These are phyloP conservation scores for Tridacna gigas DNA, from an alignment of 2,888 invertebrate genomes.

Conservation along the genomic window DNA sequence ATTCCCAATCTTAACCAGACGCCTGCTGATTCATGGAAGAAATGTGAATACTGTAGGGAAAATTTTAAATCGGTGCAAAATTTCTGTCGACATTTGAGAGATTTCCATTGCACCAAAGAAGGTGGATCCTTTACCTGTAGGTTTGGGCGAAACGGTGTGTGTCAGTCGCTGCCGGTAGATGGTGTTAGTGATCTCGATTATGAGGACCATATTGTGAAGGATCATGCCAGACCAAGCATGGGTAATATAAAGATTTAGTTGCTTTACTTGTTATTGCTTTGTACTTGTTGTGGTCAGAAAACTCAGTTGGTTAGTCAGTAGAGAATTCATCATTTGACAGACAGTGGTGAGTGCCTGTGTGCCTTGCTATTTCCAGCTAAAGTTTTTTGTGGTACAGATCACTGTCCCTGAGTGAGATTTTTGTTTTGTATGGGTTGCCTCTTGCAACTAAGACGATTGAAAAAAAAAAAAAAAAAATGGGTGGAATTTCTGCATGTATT, in stretches of 20 bases:
- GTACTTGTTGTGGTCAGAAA: no score
- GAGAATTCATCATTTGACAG: no score
- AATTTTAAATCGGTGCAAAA: conserved; percentile 82
- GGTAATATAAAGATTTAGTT: conserved; percentile 4
- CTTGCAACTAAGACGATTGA: no score
- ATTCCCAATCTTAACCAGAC: neutral
- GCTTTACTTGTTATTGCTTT: no score
- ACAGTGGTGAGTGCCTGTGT: no score
- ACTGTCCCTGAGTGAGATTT: no score
- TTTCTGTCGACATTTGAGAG: conserved; percentile 90
- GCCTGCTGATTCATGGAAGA: conserved; percentile 70
- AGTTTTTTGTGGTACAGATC: no score
- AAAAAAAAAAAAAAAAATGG: no score
- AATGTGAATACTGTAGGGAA: conserved; percentile 75
- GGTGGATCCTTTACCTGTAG: conserved; percentile 94
- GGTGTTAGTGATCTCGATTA: conserved; percentile 95
- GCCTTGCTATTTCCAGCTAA: no score
- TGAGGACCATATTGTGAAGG: conserved; percentile 92
- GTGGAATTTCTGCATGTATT: no score
- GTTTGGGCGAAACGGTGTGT: conserved; percentile 94
- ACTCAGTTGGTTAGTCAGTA: no score
- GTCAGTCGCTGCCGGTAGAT: conserved; percentile 94
- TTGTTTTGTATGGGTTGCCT: no score
- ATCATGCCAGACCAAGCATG: conserved; percentile 84
- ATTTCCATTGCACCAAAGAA: conserved; percentile 92